Percentiles rank a stretch among this genome's conserved stretches.
Conservation (phyloP, 2,113 vertebrate species). For the Pantherophis guttatus region DNA sequence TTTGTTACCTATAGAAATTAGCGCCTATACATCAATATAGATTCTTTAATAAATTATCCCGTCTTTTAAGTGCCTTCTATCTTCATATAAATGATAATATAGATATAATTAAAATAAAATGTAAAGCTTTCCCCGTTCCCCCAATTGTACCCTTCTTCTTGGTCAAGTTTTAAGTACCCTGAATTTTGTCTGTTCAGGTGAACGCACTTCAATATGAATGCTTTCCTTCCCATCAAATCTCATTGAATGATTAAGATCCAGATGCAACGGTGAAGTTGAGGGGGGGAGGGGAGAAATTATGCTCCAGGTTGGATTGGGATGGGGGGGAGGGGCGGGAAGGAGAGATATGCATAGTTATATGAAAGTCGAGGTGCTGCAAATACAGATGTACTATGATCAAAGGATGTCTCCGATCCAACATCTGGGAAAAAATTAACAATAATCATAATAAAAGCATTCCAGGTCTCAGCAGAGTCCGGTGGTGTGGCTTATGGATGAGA, state of each 20-base stretch:
- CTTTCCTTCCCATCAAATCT: constrained; percentile 61
- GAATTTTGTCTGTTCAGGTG: constrained; percentile 54
- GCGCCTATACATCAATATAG: constrained; percentile 83
- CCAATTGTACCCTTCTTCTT: constrained; percentile 70
- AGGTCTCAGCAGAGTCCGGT: constrained; percentile 39
- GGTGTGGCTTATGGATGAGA: constrained; percentile 40
- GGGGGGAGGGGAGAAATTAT: not conserved
- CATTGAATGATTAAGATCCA: constrained; percentile 59
- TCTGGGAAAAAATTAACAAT: constrained; percentile 17
- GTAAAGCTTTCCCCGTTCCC: constrained; percentile 64
- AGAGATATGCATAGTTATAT: constrained; percentile 77
- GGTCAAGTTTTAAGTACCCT: constrained; percentile 66
- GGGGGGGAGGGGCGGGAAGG: too few relatives aligned
- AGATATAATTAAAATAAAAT: constrained; percentile 72
- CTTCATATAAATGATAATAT: constrained; percentile 88
- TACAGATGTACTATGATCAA: constrained; percentile 71
- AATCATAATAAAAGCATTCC: constrained; percentile 45
- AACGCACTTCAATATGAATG: constrained; percentile 48
- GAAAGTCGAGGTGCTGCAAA: constrained; percentile 73
- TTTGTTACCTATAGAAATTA: constrained; percentile 81
- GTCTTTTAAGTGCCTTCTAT: constrained; percentile 84
- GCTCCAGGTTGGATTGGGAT: constrained; percentile 27
- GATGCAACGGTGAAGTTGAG: constrained; percentile 52
- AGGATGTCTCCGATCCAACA: constrained; percentile 52
- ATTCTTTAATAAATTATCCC: constrained; percentile 86